These are phyloP conservation scores for Bombus fervidus DNA, from an alignment of 1,140 invertebrate species.

Conservation along the genomic window DNA sequence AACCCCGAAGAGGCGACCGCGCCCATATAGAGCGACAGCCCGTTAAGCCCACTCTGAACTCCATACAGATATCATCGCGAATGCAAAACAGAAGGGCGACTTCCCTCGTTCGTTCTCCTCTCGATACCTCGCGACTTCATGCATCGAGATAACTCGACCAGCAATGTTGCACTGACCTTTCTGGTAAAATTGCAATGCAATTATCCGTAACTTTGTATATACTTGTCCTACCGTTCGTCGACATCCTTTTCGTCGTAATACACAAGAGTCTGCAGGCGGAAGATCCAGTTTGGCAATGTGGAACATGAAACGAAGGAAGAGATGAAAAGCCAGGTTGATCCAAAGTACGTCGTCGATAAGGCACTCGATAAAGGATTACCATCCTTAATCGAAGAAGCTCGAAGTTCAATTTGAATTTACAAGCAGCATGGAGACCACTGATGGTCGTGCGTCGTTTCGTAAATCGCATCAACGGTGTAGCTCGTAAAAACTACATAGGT, in stretches of 20 bases:
- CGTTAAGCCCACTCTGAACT: constrained; percentile 60
- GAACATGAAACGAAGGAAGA: constrained; percentile 9
- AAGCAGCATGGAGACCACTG: constrained; percentile 28
- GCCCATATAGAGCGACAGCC: constrained; percentile 62
- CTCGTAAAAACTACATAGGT: not conserved
- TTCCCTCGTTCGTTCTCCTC: constrained; percentile 46
- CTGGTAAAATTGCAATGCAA: constrained; percentile 50
- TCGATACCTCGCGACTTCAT: constrained; percentile 36
- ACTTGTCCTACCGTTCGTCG: not conserved
- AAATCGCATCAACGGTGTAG: not conserved
- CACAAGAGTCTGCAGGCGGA: constrained; percentile 27
- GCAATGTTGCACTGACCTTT: constrained; percentile 37
- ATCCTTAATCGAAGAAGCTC: constrained; percentile 37
- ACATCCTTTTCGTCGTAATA: constrained; percentile 19
- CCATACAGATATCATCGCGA: constrained; percentile 66
- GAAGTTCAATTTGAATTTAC: constrained; percentile 63
- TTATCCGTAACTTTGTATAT: constrained; percentile 31
- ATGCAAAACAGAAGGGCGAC: constrained; percentile 64
- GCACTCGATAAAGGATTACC: constrained; percentile 53
- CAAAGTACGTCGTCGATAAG: constrained; percentile 46
- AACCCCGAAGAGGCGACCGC: constrained; percentile 63
- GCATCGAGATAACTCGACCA: constrained; percentile 33
- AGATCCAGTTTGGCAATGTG: not conserved
- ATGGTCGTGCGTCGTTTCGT: not conserved
- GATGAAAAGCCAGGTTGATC: constrained; percentile 39